Base-by-base conservation (phyloP, 2,113 vertebrate species). In the Tragelaphus scriptus region DNA sequence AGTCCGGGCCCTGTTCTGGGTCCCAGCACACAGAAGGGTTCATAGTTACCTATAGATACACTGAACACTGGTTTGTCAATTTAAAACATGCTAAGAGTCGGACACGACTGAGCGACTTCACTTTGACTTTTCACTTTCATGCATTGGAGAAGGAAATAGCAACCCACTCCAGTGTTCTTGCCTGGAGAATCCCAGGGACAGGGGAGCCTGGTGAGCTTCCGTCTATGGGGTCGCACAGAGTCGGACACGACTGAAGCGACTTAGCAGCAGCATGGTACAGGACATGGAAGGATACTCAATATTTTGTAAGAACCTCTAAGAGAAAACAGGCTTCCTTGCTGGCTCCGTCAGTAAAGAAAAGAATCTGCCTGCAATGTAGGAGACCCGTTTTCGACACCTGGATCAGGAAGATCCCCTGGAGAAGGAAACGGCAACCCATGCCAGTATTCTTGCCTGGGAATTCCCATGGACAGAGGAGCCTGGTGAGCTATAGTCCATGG, bases 261-360 rank as follows among this genome's bases (percentile, higher is more conserved):
- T 40, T 40, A 40, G 40, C 40, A 40, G 40, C 40, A 40, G 40
- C 40, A 40, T 30, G 49, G 49, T 51, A 53, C 16, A 21, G 79
- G 16, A 91, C 6, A 6, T 0, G 3, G 19, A 53, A 81, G 0
- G 17, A n/a, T n/a, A 53, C 17, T 53, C 49, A 3, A 12, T 13
- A 12, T 81, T 81, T 53, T 81, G 5, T 21, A 81, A 81, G 30
- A 21, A 81, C 30, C 17, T 21, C 49, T 53, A 53, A 53, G 49
- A 32, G 30, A 81, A 81, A 81, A 53, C 11, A 49, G 71, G 23
- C 40, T 77, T 77, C 71, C 40, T 44, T 77, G 71, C 36, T 77
- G 71, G 71, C 40, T 77, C 71, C 12, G 0, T 77, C 40, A 44
- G 12, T 77, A 77, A 44, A 77, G 40, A 77, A 44, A 44, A 77